Conservation (phyloP, 2,113 vertebrate genomes). For the Cygnus buccinator region DNA sequence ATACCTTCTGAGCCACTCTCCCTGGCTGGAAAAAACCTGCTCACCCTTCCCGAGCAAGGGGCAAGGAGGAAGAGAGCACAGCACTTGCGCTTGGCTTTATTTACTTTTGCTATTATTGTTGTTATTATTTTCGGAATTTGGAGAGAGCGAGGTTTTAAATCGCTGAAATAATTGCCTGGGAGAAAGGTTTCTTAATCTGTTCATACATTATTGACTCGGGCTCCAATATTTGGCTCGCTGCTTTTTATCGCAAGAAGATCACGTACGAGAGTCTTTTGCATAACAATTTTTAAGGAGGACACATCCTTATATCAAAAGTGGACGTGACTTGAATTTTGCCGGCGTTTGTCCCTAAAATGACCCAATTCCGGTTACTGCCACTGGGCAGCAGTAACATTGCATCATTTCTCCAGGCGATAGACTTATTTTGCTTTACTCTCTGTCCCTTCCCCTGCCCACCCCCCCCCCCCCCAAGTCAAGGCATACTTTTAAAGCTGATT, state of each 20-base stretch:
- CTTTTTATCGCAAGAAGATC: slow-evolving; percentile 67
- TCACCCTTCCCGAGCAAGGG: background rate
- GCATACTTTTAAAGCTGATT: slow-evolving; percentile 35
- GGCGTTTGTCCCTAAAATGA: slow-evolving; percentile 29
- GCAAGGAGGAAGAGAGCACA: background rate
- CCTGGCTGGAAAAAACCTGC: background rate
- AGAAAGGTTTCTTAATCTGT: slow-evolving; percentile 72
- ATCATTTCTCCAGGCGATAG: slow-evolving; percentile 50
- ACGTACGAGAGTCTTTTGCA: slow-evolving; percentile 70
- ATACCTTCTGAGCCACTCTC: background rate
- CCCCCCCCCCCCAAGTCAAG: background rate
- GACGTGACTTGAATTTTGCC: slow-evolving; percentile 64
- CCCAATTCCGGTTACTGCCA: slow-evolving; percentile 68
- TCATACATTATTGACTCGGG: slow-evolving; percentile 70
- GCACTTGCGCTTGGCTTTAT: background rate
- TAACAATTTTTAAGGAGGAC: slow-evolving; percentile 73
- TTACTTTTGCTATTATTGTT: slow-evolving; percentile 32
- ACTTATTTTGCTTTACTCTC: slow-evolving; percentile 41
- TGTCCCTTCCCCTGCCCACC: background rate
- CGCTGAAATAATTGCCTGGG: slow-evolving; percentile 63
- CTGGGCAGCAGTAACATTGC: slow-evolving; percentile 76
- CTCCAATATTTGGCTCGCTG: slow-evolving; percentile 69
- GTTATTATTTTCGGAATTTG: slow-evolving; percentile 26
- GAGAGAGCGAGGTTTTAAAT: slow-evolving; percentile 28
- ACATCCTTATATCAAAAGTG: slow-evolving; percentile 47